A percentile compares a stretch with the other conserved stretches of the same genome.
Evolutionary conservation across 1,140 invertebrate genomes (phyloP).

Genomic region (Leucophenga varia): DNA sequence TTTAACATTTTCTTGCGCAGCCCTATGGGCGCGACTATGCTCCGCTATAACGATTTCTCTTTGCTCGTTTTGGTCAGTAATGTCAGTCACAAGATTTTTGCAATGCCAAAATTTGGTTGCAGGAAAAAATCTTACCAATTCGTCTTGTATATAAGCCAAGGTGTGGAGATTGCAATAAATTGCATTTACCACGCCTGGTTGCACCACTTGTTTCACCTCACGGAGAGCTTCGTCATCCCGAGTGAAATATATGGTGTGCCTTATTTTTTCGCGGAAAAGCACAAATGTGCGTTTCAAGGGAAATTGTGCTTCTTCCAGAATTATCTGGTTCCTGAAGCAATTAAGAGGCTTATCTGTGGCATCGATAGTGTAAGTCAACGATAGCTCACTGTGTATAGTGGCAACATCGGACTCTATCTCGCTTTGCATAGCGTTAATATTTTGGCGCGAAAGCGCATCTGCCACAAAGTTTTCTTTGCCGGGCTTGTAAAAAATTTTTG

Average conservation of each 20-base stretch:
- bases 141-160: slow-evolving; percentile 8
- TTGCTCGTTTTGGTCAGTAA: background rate
- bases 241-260: slow-evolving; percentile 7
- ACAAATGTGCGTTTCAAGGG: background rate
- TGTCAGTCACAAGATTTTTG: slow-evolving; percentile 7
- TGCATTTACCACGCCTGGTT: slow-evolving; percentile 8
- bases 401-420: slow-evolving; percentile 4
- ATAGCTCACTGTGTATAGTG: slow-evolving; percentile 17
- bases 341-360: slow-evolving; percentile 19
- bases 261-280: slow-evolving; percentile 12
- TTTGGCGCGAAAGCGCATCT: slow-evolving; percentile 36
- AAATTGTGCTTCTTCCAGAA: slow-evolving; percentile 6
- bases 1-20: slow-evolving; percentile 17
- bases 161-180: slow-evolving; percentile 11
- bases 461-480: slow-evolving; percentile 51
- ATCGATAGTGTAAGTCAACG: slow-evolving; percentile 16
- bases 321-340: slow-evolving; percentile 19
- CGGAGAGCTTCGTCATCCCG: slow-evolving; percentile 2
- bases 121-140: slow-evolving; percentile 8
- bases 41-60: slow-evolving; percentile 10
- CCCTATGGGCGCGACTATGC: slow-evolving; percentile 13
- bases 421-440: slow-evolving; percentile 7
- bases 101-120: slow-evolving; percentile 14
- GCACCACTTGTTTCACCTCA: slow-evolving; percentile 9
- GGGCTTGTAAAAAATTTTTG: slow-evolving; percentile 53